A percentile compares a stretch with the other conserved stretches of the same genome.
Evolutionary conservation across 2,888 invertebrate genomes (phyloP).

Genomic region (Lacanobia oleracea): DNA sequence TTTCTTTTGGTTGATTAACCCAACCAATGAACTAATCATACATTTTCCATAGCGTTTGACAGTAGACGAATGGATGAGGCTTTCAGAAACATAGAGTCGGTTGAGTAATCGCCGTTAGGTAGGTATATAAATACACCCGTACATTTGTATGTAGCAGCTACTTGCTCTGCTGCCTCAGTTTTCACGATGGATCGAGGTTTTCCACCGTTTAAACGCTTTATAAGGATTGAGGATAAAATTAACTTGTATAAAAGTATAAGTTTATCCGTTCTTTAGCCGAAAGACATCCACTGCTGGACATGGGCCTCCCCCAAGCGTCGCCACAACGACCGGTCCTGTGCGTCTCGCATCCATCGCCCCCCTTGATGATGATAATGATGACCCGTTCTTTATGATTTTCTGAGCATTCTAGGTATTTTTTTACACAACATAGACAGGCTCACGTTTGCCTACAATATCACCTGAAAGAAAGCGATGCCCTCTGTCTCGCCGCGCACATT

Average conservation of each 20-base stretch:
- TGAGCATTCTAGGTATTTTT: too few relatives aligned
- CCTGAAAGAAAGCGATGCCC: too few relatives aligned
- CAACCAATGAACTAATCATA: neutral
- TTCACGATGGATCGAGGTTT: slow-evolving; percentile 16
- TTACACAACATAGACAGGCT: too few relatives aligned
- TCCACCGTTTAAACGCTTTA: slow-evolving; percentile 10
- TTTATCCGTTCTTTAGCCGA: neutral
- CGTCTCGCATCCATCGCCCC: too few relatives aligned
- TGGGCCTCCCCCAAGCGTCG: too few relatives aligned
- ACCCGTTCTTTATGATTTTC: neutral
- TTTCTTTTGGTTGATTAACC: too few relatives aligned
- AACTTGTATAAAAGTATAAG: neutral
- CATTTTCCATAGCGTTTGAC: neutral
- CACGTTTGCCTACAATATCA: too few relatives aligned
- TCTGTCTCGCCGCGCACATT: too few relatives aligned
- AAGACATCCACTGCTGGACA: too few relatives aligned
- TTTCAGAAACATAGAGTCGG: neutral
- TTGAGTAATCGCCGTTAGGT: slow-evolving; percentile 18
- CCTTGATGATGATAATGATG: too few relatives aligned
- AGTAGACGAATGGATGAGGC: slow-evolving; percentile 4
- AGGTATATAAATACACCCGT: neutral
- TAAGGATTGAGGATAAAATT: slow-evolving; percentile 8
- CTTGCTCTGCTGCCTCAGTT: slow-evolving; percentile 29
- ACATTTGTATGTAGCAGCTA: neutral
- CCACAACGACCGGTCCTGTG: too few relatives aligned